phyloP scores from a whole-genome alignment of 1,140 invertebrate genomes.

The Chymomyza costata region DNA sequence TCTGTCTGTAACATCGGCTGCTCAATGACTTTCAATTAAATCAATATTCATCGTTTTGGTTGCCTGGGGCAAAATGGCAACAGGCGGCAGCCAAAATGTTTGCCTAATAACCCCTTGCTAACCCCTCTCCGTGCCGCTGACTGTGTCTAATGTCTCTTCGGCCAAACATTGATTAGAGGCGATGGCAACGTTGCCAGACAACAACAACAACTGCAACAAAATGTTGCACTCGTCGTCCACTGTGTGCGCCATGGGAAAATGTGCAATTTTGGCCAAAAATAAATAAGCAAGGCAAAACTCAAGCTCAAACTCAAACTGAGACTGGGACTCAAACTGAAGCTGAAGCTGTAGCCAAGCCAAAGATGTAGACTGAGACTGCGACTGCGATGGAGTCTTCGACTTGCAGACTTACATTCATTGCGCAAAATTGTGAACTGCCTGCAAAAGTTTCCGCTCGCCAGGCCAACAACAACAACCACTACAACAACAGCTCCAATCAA shows the following conservation, averaged over 20 bases:
- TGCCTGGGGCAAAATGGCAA: constrained; percentile 62
- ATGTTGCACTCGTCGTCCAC: constrained; percentile 33
- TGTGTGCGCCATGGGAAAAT: constrained; percentile 56
- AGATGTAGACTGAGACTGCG: background rate
- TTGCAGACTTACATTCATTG: constrained; percentile 59
- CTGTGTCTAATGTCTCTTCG: no score
- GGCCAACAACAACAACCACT: no score
- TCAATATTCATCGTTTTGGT: constrained; percentile 72
- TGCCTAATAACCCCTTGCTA: no score
- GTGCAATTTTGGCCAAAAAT: constrained; percentile 73
- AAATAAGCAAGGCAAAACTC: constrained; percentile 58
- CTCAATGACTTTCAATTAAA: constrained; percentile 73
- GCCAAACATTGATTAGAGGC: constrained; percentile 56
- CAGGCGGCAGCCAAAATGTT: constrained; percentile 34
- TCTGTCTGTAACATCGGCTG: constrained; percentile 48
- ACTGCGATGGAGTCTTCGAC: constrained; percentile 49
- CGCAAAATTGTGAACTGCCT: constrained; percentile 47
- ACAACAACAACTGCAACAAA: constrained; percentile 30
- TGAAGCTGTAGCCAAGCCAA: no score
- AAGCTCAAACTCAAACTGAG: no score
- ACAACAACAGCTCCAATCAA: constrained; percentile 59
- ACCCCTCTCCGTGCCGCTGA: background rate
- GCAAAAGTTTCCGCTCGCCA: constrained; percentile 7
- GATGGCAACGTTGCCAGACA: constrained; percentile 36
- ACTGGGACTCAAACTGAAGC: no score